phyloP scores from a whole-genome alignment of 2,113 vertebrate species.

The Carollia perspicillata region DNA sequence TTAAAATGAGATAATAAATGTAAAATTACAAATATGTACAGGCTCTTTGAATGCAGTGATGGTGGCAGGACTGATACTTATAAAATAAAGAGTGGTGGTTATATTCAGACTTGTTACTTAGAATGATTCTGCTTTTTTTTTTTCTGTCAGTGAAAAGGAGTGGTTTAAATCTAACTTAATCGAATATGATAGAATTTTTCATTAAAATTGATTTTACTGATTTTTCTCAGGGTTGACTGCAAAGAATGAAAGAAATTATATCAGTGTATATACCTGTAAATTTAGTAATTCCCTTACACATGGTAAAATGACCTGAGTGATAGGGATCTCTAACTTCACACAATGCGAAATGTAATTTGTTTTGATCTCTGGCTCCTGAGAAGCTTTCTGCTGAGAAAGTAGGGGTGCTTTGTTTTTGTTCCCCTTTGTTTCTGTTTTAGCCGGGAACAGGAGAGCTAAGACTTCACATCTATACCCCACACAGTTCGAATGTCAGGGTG shows the following conservation, averaged over 20 bases:
- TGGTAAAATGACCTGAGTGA: not conserved
- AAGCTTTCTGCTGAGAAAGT: not conserved
- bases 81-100: not conserved
- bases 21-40: not conserved
- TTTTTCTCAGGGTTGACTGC: not conserved
- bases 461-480: not conserved
- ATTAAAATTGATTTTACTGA: constrained; percentile 12
- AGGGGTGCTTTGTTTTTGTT: not conserved
- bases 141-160: not conserved
- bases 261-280: not conserved
- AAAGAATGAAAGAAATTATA: not conserved
- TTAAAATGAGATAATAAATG: not conserved
- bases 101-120: not conserved
- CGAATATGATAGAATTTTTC: not conserved
- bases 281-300: not conserved
- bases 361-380: not conserved
- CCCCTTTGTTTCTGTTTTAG: not conserved
- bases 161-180: not conserved
- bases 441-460: not conserved
- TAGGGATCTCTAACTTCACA: not conserved
- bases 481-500: not conserved
- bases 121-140: not conserved
- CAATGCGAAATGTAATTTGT: not conserved
- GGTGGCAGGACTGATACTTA: not conserved
- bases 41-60: not conserved